Conservation (phyloP, 2,797 vertebrate species). For the Rhinella marina region DNA sequence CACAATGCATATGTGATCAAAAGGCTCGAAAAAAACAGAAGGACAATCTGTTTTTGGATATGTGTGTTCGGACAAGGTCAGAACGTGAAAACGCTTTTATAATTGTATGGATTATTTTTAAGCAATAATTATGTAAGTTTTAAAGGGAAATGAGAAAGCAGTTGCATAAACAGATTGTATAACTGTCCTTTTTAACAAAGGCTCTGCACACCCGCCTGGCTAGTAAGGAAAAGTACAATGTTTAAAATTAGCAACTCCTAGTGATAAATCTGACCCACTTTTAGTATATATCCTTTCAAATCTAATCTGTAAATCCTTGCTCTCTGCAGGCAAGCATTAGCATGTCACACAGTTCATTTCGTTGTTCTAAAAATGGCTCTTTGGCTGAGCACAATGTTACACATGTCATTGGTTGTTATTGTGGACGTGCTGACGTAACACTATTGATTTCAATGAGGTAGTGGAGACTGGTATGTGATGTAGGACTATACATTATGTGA, state of each 20-base stretch:
- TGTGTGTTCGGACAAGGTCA: not conserved
- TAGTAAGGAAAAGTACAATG: slow-evolving; percentile 26
- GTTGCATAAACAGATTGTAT: slow-evolving; percentile 11
- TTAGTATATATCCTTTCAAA: slow-evolving; percentile 51
- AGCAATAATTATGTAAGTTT: not conserved
- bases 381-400: slow-evolving; percentile 33
- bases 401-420: slow-evolving; percentile 43
- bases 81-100: not conserved
- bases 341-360: slow-evolving; percentile 46
- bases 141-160: not conserved
- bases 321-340: slow-evolving; percentile 35
- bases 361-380: slow-evolving; percentile 44
- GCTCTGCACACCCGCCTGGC: not conserved
- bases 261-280: slow-evolving; percentile 49
- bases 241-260: slow-evolving; percentile 49
- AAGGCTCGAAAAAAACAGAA: not conserved
- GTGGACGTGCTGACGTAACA: slow-evolving; percentile 28
- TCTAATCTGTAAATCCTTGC: slow-evolving; percentile 51
- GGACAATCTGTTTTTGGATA: not conserved
- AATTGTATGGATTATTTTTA: not conserved
- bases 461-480: not conserved
- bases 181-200: slow-evolving; percentile 8
- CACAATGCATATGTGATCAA: not conserved
- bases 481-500: not conserved
- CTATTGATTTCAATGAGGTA: slow-evolving; percentile 20